Conservation (phyloP, 2,113 vertebrate species). For the Leptosomus discolor region DNA sequence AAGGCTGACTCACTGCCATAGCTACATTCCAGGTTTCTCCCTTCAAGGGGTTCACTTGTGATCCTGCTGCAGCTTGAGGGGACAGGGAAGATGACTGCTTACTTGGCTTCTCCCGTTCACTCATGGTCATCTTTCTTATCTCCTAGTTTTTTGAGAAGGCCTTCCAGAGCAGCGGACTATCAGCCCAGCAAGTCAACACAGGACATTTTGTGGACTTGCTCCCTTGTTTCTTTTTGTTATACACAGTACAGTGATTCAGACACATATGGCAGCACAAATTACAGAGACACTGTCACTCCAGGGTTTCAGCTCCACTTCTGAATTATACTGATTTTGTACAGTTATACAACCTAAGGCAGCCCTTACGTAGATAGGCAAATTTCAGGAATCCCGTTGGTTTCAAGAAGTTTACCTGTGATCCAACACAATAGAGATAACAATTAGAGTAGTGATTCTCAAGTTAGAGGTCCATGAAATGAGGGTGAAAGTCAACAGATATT, state of each 20-base stretch:
- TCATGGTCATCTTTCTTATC: not conserved
- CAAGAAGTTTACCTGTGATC: not conserved
- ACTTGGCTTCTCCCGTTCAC: not conserved
- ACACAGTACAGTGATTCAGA: not conserved
- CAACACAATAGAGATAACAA: not conserved
- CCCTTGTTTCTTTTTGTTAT: not conserved
- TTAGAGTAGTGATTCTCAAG: not conserved
- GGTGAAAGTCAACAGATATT: not conserved
- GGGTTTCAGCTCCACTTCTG: not conserved
- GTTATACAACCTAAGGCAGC: not conserved
- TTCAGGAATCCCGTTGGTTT: slow-evolving; percentile 42
- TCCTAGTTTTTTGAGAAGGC: not conserved
- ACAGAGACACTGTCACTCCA: not conserved
- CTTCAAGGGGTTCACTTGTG: not conserved
- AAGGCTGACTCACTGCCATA: not conserved
- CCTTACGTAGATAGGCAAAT: not conserved
- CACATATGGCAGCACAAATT: not conserved
- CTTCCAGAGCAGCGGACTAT: not conserved
- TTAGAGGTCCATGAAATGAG: not conserved
- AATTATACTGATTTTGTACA: not conserved
- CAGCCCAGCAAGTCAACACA: not conserved
- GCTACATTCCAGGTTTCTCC: not conserved
- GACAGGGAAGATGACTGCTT: not conserved
- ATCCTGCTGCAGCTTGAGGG: not conserved
- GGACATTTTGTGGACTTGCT: not conserved